A percentile compares a stretch with the other conserved stretches of the same genome.
phyloP scores from a whole-genome alignment of 1,140 invertebrate species.

The Lordiphosa stackelbergi region DNA sequence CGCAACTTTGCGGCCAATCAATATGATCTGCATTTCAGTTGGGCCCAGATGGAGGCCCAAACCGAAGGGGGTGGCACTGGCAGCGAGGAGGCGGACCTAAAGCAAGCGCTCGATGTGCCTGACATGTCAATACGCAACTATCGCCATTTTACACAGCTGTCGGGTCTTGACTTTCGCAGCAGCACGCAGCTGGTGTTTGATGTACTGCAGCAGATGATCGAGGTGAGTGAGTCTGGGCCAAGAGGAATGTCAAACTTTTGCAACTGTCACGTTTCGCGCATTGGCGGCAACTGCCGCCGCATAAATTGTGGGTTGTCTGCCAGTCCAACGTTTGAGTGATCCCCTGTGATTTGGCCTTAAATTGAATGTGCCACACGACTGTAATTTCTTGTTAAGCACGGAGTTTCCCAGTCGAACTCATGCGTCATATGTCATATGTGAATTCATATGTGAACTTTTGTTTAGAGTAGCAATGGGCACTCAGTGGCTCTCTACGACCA shows the following conservation, averaged over 20 bases:
- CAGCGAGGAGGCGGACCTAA: slow-evolving; percentile 9
- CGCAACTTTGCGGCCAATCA: slow-evolving; percentile 71
- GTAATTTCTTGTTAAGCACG: slow-evolving; percentile 22
- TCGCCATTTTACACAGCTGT: slow-evolving; percentile 66
- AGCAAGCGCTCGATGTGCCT: slow-evolving; percentile 39
- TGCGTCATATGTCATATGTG: no score
- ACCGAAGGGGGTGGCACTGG: slow-evolving; percentile 19
- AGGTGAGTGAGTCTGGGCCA: slow-evolving; percentile 51
- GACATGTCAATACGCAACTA: slow-evolving; percentile 71
- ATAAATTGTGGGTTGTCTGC: slow-evolving; percentile 39
- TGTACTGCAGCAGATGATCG: slow-evolving; percentile 76
- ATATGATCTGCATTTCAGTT: slow-evolving; percentile 76
- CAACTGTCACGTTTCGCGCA: slow-evolving; percentile 26
- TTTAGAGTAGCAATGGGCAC: no score
- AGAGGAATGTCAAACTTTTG: slow-evolving; percentile 4
- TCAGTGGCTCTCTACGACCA: no score
- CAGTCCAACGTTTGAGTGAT: slow-evolving; percentile 24
- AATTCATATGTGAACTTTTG: no score
- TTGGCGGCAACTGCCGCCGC: slow-evolving; percentile 26
- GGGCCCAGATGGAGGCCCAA: slow-evolving; percentile 72
- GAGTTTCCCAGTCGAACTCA: no score
- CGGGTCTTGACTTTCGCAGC: slow-evolving; percentile 75
- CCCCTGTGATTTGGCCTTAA: slow-evolving; percentile 16
- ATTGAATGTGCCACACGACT: slow-evolving; percentile 10
- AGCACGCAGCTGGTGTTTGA: slow-evolving; percentile 76